A percentile compares a stretch with the other conserved stretches of the same genome.
phyloP scores from a whole-genome alignment of 2,797 vertebrate genomes.

The Macrochelys suwanniensis region DNA sequence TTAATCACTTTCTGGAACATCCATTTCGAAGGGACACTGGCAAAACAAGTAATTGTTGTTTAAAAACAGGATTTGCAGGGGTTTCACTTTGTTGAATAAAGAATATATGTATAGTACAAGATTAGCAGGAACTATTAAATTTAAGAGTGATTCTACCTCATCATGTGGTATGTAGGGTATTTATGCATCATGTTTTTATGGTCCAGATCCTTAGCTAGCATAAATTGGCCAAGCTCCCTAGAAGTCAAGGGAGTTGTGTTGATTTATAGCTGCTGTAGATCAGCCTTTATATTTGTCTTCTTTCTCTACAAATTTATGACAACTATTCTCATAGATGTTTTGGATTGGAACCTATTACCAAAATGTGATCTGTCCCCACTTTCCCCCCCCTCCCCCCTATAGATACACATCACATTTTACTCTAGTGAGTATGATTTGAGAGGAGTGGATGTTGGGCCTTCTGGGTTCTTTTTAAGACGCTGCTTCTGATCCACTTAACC shows the following conservation, averaged over 20 bases:
- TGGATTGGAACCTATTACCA: slow-evolving; percentile 40
- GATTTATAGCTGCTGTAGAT: slow-evolving; percentile 36
- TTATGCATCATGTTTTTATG: not conserved
- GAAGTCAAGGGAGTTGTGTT: slow-evolving; percentile 55
- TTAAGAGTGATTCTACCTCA: not conserved
- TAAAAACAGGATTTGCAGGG: not conserved
- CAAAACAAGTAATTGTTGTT: not conserved
- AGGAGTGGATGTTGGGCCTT: not conserved
- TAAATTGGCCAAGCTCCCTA: not conserved
- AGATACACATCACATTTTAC: no score
- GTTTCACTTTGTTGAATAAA: not conserved
- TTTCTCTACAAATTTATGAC: no score
- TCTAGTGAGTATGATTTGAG: no score
- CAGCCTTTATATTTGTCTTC: slow-evolving; percentile 2
- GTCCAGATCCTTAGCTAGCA: not conserved
- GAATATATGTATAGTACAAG: not conserved
- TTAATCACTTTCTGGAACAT: slow-evolving; percentile 24
- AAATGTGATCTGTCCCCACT: slow-evolving; percentile 3
- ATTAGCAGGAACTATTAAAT: not conserved
- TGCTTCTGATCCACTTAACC: slow-evolving; percentile 39
- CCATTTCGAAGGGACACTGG: not conserved
- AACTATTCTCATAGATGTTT: slow-evolving; percentile 39
- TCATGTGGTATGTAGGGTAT: not conserved
- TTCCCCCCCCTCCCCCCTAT: not conserved
- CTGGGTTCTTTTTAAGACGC: slow-evolving; percentile 49